These are phyloP conservation scores for Cephus pulcher DNA, from an alignment of 2,888 invertebrate species.

Conservation along the genomic window DNA sequence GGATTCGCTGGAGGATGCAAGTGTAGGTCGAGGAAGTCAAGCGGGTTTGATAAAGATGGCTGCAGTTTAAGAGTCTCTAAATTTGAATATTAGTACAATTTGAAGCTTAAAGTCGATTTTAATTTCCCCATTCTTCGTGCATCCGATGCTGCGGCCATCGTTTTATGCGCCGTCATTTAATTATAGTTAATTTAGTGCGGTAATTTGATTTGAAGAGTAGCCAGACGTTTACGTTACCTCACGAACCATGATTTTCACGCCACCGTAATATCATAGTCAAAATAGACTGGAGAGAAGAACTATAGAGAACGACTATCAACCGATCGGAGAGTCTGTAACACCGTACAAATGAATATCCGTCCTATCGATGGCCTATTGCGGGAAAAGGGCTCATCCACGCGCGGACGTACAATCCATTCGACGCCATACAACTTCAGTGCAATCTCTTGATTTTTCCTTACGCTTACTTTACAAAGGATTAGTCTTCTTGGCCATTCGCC, in stretches of 20 bases:
- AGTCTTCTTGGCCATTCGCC: not conserved
- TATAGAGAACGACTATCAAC: not conserved
- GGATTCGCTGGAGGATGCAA: constrained; percentile 84
- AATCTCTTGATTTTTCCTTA: not conserved
- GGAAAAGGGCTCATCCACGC: not conserved
- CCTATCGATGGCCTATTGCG: not conserved
- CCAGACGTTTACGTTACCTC: not conserved
- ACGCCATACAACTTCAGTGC: not conserved
- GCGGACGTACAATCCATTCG: not conserved
- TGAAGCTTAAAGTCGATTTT: not conserved
- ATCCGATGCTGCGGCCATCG: too few species aligned
- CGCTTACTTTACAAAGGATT: not conserved
- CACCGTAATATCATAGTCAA: not conserved
- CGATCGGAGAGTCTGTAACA: not conserved
- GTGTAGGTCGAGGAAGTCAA: constrained; percentile 76
- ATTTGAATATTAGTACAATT: constrained; percentile 12
- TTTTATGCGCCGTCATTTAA: not conserved
- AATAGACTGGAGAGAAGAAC: not conserved
- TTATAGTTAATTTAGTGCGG: not conserved
- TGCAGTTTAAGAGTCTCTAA: constrained; percentile 59
- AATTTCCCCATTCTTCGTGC: not conserved
- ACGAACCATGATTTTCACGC: not conserved
- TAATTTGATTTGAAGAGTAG: not conserved
- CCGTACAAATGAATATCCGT: not conserved
- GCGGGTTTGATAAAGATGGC: constrained; percentile 74